Percentiles rank a stretch among this genome's conserved stretches.
phyloP scores from a whole-genome alignment of 2,888 invertebrate genomes.

The Hypomecis atomaria region DNA sequence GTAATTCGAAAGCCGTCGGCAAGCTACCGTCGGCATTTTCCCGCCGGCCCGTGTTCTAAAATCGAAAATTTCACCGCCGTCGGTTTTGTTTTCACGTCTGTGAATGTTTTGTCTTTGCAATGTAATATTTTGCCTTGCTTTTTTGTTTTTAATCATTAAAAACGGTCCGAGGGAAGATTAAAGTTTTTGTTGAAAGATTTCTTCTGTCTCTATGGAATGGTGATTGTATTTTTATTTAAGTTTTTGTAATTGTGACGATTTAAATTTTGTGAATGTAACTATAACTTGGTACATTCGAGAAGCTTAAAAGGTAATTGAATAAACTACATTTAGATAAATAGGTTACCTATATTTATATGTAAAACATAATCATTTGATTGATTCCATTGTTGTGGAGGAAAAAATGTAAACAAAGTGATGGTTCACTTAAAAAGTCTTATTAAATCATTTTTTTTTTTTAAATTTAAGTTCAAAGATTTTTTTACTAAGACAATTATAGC shows the following conservation, averaged over 20 bases:
- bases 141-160: constrained; percentile 24
- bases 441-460: no score
- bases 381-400: no score
- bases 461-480: no score
- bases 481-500: no score
- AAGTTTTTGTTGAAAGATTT: constrained; percentile 17
- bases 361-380: no score
- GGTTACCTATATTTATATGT: no score
- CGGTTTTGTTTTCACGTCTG: constrained; percentile 29
- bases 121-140: constrained; percentile 13
- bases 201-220: constrained; percentile 9
- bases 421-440: no score
- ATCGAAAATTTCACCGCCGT: constrained; percentile 60
- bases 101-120: constrained; percentile 32
- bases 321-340: no score
- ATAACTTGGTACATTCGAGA: no score
- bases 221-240: constrained; percentile 1
- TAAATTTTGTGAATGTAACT: no score
- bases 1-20: constrained; percentile 73
- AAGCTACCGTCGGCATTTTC: constrained; percentile 79
- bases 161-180: constrained; percentile 14
- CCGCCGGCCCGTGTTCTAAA: constrained; percentile 75
- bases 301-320: no score
- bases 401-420: no score
- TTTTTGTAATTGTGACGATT: constrained; percentile 3